These are phyloP conservation scores for Luperina testacea DNA, from an alignment of 2,888 invertebrate species.

Conservation along the genomic window DNA sequence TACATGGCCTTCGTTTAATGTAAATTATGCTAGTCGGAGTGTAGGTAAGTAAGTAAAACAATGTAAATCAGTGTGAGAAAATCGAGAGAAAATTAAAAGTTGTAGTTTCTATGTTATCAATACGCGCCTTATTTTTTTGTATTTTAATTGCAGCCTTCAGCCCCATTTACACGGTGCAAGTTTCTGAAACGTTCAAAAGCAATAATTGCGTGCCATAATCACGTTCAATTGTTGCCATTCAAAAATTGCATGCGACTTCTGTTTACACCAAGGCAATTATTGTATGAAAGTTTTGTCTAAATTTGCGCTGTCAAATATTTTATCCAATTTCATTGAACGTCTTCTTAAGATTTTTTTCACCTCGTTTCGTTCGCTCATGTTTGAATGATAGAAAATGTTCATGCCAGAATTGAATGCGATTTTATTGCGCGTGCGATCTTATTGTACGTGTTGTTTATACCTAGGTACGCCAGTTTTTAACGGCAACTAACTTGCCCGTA, in stretches of 20 bases:
- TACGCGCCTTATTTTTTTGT: constrained; percentile 22
- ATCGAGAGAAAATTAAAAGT: constrained; percentile 21
- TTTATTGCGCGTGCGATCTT: background rate
- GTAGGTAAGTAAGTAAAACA: constrained; percentile 35
- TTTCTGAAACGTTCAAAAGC: background rate
- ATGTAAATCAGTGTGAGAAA: constrained; percentile 24
- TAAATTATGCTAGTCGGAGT: constrained; percentile 31
- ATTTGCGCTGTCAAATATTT: background rate
- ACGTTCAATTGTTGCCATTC: background rate
- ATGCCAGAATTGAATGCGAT: background rate
- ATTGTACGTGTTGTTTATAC: background rate
- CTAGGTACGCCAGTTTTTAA: background rate
- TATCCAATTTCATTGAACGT: background rate
- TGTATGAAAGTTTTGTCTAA: background rate
- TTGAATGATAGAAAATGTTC: background rate
- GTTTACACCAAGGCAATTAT: background rate
- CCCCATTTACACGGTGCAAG: background rate
- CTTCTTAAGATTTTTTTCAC: background rate
- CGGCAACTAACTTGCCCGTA: background rate
- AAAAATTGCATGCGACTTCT: background rate
- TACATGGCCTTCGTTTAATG: constrained; percentile 52
- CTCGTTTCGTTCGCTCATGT: too few relatives aligned
- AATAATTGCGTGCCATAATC: background rate
- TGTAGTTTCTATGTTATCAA: constrained; percentile 8
- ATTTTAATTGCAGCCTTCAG: constrained; percentile 14